phyloP scores from a whole-genome alignment of 1,140 invertebrate genomes.

The Atta cephalotes region DNA sequence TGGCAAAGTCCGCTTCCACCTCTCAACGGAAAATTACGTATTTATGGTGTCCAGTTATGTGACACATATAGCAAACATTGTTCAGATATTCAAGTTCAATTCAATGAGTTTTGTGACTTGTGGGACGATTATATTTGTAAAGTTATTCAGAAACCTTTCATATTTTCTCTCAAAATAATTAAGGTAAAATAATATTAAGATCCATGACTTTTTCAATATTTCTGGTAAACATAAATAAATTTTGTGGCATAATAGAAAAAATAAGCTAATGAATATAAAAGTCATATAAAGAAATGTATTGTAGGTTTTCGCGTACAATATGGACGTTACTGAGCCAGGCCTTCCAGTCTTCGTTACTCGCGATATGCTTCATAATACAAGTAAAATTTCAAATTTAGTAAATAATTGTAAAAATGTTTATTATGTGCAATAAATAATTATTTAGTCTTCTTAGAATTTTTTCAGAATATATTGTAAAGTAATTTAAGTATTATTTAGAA shows the following conservation, averaged over 20 bases:
- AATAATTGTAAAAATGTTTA: neutral
- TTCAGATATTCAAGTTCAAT: neutral
- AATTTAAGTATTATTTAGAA: neutral
- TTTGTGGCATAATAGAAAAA: neutral
- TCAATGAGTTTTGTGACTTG: constrained; percentile 65
- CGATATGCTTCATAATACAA: neutral
- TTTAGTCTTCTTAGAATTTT: neutral
- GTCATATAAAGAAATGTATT: neutral
- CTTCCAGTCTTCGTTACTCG: neutral
- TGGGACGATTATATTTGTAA: constrained; percentile 68
- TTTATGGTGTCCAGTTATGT: constrained; percentile 11
- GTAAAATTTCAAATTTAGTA: neutral
- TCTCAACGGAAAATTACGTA: constrained; percentile 61
- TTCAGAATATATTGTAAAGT: neutral
- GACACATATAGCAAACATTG: neutral
- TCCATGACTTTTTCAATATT: neutral
- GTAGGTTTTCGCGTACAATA: constrained; percentile 67
- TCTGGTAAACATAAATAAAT: neutral
- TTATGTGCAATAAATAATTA: too few species aligned
- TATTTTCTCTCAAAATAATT: neutral
- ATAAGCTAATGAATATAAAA: neutral
- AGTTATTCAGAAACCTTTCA: neutral
- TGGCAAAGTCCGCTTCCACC: constrained; percentile 69
- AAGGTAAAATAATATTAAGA: constrained; percentile 5
- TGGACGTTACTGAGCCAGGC: constrained; percentile 44